Evolutionary conservation across 2,888 invertebrate genomes (phyloP).

Genomic region (Chloromyia formosa): DNA sequence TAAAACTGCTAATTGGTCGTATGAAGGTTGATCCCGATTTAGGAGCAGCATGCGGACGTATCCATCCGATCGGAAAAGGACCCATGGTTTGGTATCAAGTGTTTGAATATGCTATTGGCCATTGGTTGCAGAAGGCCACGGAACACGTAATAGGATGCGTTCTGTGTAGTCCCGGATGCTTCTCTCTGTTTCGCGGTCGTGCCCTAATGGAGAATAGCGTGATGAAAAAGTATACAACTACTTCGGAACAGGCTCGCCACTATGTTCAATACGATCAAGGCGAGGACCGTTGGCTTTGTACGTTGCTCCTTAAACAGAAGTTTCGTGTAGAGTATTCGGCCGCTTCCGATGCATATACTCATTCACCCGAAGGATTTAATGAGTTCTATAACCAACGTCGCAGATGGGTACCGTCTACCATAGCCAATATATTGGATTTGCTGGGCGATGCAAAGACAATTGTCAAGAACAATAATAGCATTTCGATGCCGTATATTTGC

Average conservation of each 20-base stretch:
- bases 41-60: constrained; percentile 89
- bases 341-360: constrained; percentile 93
- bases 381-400: constrained; percentile 95
- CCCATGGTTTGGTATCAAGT: constrained; percentile 88
- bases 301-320: constrained; percentile 88
- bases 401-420: constrained; percentile 95
- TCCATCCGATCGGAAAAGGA: constrained; percentile 85
- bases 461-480: constrained; percentile 85
- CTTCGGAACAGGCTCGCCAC: constrained; percentile 80
- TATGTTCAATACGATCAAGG: constrained; percentile 94
- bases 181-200: constrained; percentile 87
- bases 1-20: constrained; percentile 80
- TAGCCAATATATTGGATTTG: constrained; percentile 93
- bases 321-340: constrained; percentile 94
- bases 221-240: constrained; percentile 86
- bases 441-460: constrained; percentile 80
- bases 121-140: constrained; percentile 93
- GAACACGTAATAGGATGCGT: constrained; percentile 92
- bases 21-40: constrained; percentile 85
- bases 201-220: constrained; percentile 92
- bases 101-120: constrained; percentile 91
- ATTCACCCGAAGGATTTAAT: constrained; percentile 89
- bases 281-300: constrained; percentile 97
- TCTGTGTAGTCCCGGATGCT: constrained; percentile 91
- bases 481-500: constrained; percentile 80